phyloP scores from a whole-genome alignment of 2,888 invertebrate genomes.

The Hermodice carunculata region DNA sequence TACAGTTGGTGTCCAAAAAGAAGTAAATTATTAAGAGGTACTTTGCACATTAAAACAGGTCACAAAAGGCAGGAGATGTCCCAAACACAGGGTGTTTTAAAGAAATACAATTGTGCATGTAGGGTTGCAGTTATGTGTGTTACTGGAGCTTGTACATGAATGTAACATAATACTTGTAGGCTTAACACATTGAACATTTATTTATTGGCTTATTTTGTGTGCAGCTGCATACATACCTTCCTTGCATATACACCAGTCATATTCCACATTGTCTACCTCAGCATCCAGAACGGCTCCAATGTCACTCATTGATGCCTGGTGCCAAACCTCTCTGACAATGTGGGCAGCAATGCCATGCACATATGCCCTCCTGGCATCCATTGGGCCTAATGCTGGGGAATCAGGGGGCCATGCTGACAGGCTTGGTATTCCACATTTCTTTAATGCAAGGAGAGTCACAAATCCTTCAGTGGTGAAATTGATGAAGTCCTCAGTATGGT shows the following conservation, averaged over 20 bases:
- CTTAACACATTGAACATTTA: too few species aligned
- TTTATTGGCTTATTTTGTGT: too few species aligned
- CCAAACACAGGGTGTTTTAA: too few species aligned
- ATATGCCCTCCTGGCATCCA: background rate
- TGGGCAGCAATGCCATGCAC: background rate
- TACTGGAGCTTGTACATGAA: too few species aligned
- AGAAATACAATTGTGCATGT: too few species aligned
- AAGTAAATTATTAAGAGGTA: too few species aligned
- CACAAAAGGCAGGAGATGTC: too few species aligned
- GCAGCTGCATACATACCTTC: background rate
- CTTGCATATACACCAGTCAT: background rate
- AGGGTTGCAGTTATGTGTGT: too few species aligned
- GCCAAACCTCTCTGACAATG: slow-evolving; percentile 1
- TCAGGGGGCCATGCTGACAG: background rate
- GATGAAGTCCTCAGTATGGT: background rate
- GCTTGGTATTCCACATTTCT: background rate
- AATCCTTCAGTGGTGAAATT: slow-evolving; percentile 3
- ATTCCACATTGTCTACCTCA: background rate
- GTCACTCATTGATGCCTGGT: background rate
- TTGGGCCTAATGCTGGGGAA: background rate
- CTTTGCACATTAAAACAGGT: too few species aligned
- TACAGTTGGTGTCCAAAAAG: too few species aligned
- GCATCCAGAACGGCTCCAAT: background rate
- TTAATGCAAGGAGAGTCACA: background rate
- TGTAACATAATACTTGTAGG: too few species aligned